A percentile compares a stretch with the other conserved stretches of the same genome.
phyloP scores from a whole-genome alignment of 2,797 vertebrate genomes.

The Borostomias antarcticus region DNA sequence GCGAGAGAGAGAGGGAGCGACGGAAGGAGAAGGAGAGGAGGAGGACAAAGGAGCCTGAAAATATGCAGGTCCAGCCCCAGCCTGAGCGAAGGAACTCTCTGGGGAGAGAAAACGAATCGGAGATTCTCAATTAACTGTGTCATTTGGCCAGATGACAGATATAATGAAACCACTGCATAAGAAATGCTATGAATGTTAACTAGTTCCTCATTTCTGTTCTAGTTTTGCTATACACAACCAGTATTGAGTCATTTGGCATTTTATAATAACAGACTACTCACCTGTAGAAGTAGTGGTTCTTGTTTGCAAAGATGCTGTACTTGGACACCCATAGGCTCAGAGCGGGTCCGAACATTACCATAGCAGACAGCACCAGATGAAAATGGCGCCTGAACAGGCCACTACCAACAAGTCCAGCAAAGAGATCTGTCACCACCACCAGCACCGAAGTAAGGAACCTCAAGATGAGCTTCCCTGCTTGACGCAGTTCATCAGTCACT shows the following conservation, averaged over 20 bases:
- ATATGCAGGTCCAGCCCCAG: constrained; percentile 89
- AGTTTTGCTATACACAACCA: too few relatives aligned
- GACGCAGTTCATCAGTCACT: constrained; percentile 40
- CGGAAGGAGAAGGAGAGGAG: constrained; percentile 85
- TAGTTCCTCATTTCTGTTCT: too few relatives aligned
- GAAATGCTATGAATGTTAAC: too few relatives aligned
- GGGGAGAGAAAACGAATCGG: too few relatives aligned
- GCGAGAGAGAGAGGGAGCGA: constrained; percentile 74
- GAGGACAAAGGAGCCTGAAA: constrained; percentile 84
- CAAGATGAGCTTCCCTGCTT: constrained; percentile 40
- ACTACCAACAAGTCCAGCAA: constrained; percentile 78
- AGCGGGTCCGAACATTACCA: constrained; percentile 83
- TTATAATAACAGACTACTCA: constrained; percentile 61
- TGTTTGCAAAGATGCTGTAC: constrained; percentile 86
- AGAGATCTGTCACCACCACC: constrained; percentile 83
- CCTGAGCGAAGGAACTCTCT: constrained; percentile 85
- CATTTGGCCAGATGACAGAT: too few relatives aligned
- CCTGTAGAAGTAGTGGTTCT: constrained; percentile 90
- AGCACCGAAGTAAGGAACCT: constrained; percentile 81
- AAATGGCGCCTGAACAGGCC: constrained; percentile 81
- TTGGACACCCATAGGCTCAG: constrained; percentile 85
- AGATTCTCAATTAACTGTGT: too few relatives aligned
- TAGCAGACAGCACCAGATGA: constrained; percentile 81
- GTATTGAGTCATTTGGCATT: not conserved
- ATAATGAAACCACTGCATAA: too few relatives aligned